Conservation (phyloP, 2,888 invertebrate species). For the Carpatolechia fugitivella region DNA sequence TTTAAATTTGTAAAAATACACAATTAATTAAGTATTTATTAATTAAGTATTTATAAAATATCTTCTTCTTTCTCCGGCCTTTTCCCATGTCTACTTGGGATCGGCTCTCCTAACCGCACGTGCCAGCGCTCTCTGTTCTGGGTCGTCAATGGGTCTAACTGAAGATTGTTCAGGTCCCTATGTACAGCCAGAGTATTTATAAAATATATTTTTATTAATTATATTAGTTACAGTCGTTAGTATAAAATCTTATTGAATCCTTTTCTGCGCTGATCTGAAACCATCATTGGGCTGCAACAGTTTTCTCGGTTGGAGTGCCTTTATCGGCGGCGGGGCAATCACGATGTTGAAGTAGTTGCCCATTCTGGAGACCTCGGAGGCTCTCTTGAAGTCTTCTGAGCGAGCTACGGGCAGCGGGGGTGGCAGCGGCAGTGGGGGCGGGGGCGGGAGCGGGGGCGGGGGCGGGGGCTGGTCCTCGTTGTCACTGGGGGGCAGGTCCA, state of each 20-base stretch:
- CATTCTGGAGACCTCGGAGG: constrained; percentile 62
- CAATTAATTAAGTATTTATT: too few species aligned
- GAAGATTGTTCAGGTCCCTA: too few species aligned
- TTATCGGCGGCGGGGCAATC: constrained; percentile 70
- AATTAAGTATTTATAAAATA: too few species aligned
- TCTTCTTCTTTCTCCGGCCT: too few species aligned
- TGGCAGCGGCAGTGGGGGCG: not conserved
- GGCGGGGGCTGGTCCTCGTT: not conserved
- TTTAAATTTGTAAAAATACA: too few species aligned
- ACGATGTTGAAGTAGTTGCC: constrained; percentile 74
- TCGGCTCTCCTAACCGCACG: too few species aligned
- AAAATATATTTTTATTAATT: not conserved
- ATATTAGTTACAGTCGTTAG: too few species aligned
- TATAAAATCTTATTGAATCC: not conserved
- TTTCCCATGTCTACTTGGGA: too few species aligned
- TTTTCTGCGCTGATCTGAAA: not conserved
- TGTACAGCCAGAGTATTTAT: too few species aligned
- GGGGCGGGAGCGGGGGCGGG: not conserved
- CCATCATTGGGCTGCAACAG: constrained; percentile 29
- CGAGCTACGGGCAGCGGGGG: not conserved
- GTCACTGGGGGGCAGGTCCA: not conserved
- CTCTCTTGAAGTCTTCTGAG: constrained; percentile 47
- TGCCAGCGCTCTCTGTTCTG: too few species aligned
- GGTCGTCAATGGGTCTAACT: too few species aligned
- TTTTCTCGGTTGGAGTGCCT: constrained; percentile 64